Base-by-base conservation (phyloP, 1,140 invertebrate genomes). In the Lucilia sericata region DNA sequence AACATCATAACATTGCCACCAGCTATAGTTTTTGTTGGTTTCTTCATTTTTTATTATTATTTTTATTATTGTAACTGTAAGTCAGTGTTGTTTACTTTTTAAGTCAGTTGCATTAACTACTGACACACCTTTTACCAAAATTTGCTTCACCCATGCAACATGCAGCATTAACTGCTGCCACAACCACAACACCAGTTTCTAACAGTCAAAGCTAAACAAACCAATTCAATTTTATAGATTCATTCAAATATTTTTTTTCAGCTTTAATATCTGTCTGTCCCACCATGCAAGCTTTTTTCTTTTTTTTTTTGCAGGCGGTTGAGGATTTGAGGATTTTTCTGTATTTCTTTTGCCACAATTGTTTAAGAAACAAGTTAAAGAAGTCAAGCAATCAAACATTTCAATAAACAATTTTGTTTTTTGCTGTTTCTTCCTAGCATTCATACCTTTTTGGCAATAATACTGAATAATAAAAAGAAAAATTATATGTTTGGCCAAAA, bases 71-170 rank as follows among this genome's bases (percentile, higher is more conserved):
- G 30, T 34, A 78, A 78, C 75, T 47, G 34, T 78, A 78, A 78
- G 75, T 78, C 75, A 36, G 17, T 78, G 34, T 42, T 78, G 75
- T 78, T 78, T 78, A 78, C 36, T 78, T 78, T 75, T 47, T 42
- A 78, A 78, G 75, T 78, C 75, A 78, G 74, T 84, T 81, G 80
- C 84, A 82, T 55, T 42, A 60, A 83, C 84, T 83, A 83, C 82
- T 85, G 82, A 83, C 84, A 85, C 84, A 85, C 82, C 84, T 85
- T 82, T 83, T 60, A 51, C 70, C 84, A 21, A 70, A 70, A 25
- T 70, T 70, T 42, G n/a, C 75, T 78, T 78, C 36, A 47, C 36
- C 75, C 75, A 78, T 78, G 42, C 75, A 75, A 70, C 74, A 42
- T 42, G 42, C 42, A 47, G 34, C 51, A 55, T 14, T 17, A 17